phyloP scores from a whole-genome alignment of 2,797 vertebrate species.

The Macropodus opercularis region DNA sequence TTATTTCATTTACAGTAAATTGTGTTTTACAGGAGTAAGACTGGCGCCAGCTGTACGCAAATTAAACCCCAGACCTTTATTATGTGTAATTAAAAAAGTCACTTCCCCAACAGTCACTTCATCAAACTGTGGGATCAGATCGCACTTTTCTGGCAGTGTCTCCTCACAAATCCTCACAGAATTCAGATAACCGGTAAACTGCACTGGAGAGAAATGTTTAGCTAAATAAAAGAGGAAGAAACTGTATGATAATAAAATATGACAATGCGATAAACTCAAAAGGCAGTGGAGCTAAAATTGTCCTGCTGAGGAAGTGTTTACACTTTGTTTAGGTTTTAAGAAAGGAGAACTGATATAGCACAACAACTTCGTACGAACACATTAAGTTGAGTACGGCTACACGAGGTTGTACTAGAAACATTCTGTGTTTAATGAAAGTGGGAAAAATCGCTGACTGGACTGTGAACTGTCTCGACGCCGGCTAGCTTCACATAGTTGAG shows the following conservation, averaged over 20 bases:
- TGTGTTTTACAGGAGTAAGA: conserved; percentile 5
- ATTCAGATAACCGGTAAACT: not conserved
- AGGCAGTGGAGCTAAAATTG: not conserved
- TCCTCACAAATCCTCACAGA: conserved; percentile 7
- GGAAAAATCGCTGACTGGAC: too few species aligned
- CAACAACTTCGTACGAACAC: too few species aligned
- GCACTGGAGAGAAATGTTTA: conserved; percentile 1
- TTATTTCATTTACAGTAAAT: conserved; percentile 1
- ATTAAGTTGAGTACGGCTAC: too few species aligned
- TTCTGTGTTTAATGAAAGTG: too few species aligned
- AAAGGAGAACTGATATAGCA: too few species aligned
- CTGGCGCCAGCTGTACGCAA: not conserved
- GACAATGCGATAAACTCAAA: not conserved
- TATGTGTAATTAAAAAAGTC: too few species aligned
- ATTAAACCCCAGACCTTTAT: conserved; percentile 13
- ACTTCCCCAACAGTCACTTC: conserved; percentile 17
- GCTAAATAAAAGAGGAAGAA: not conserved
- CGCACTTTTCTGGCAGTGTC: conserved; percentile 3
- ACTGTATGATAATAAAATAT: not conserved
- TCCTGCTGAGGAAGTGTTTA: not conserved
- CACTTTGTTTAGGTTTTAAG: too few species aligned
- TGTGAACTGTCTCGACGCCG: too few species aligned
- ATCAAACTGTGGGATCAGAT: not conserved
- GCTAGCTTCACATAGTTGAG: too few species aligned
- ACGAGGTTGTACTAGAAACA: too few species aligned